Evolutionary conservation across 2,113 vertebrate genomes (phyloP).

Genomic region (Burhinus oedicnemus): DNA sequence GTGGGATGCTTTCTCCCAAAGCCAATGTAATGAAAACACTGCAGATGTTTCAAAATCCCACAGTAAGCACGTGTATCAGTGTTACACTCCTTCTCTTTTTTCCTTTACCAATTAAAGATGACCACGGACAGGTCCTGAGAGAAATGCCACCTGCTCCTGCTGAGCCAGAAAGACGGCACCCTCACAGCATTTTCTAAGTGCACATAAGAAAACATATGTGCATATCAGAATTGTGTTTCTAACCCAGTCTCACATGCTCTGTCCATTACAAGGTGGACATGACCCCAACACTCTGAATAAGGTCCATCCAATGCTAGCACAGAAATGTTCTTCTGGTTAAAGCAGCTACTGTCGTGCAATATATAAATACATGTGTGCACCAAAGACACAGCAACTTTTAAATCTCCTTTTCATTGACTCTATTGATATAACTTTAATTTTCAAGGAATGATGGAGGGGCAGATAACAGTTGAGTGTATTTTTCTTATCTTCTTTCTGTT

Average conservation of each 20-base stretch:
- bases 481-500: neutral
- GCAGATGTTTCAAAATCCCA: neutral
- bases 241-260: neutral
- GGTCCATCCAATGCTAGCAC: neutral
- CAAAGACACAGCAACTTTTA: neutral
- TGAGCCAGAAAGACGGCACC: neutral
- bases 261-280: neutral
- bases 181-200: neutral
- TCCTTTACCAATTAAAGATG: neutral
- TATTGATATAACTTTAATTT: neutral
- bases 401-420: neutral
- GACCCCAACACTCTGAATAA: neutral
- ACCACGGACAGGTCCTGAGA: neutral
- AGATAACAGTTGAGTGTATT: neutral
- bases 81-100: neutral
- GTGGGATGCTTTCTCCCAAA: neutral
- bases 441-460: neutral
- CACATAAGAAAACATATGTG: fast-evolving
- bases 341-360: neutral
- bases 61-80: neutral
- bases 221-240: neutral
- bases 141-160: neutral
- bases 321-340: neutral
- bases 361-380: neutral
- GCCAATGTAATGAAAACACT: neutral